Percentiles rank a stretch among this genome's conserved stretches.
Conservation (phyloP, 2,797 vertebrate genomes). For the Acipenser ruthenus region DNA sequence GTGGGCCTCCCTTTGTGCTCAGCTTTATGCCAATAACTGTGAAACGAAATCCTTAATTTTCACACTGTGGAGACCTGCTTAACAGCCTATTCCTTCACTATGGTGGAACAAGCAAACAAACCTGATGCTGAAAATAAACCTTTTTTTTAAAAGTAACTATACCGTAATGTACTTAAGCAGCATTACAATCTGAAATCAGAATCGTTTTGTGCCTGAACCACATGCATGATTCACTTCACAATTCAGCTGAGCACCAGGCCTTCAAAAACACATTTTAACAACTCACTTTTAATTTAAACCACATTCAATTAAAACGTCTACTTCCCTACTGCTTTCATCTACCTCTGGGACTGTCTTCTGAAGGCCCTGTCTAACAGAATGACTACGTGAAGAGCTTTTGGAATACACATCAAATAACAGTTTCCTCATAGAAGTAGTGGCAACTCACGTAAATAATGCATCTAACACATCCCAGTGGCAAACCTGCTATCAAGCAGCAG, state of each 20-base stretch:
- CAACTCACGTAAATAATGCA: slow-evolving; percentile 30
- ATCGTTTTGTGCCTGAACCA: no score
- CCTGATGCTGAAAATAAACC: no score
- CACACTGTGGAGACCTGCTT: no score
- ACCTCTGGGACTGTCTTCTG: neutral
- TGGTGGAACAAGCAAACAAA: no score
- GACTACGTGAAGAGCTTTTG: neutral
- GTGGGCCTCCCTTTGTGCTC: no score
- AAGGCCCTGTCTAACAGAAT: neutral
- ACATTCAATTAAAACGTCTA: neutral
- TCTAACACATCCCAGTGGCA: slow-evolving; percentile 18
- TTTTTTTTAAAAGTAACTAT: no score
- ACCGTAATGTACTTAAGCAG: no score
- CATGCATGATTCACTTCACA: no score
- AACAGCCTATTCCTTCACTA: no score
- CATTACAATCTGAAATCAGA: no score
- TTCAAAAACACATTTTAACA: neutral
- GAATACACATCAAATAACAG: neutral
- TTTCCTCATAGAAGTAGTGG: neutral
- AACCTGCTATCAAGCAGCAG: slow-evolving; percentile 26
- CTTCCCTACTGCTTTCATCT: neutral
- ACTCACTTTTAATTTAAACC: slow-evolving; percentile 7
- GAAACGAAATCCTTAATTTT: no score
- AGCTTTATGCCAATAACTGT: no score
- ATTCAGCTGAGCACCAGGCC: neutral